phyloP scores from a whole-genome alignment of 2,888 invertebrate species.

The Cryptocheilus praepositus region DNA sequence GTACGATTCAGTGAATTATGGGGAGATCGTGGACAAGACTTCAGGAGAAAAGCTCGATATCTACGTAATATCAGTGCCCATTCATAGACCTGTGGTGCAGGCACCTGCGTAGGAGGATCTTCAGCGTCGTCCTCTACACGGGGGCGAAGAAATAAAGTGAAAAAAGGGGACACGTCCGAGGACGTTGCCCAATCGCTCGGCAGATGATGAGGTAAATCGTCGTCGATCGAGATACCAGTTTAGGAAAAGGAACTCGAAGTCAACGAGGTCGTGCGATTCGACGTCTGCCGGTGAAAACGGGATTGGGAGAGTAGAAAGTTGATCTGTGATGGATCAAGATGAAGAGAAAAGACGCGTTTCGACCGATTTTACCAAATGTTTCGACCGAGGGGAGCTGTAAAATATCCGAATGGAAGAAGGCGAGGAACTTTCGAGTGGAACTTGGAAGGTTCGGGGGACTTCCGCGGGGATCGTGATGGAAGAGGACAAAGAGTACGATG shows the following conservation, averaged over 20 bases:
- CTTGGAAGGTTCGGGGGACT: no score
- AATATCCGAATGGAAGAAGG: no score
- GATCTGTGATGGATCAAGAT: no score
- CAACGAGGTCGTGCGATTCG: not conserved
- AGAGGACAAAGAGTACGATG: no score
- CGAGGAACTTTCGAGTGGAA: no score
- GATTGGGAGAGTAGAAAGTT: no score
- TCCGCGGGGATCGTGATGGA: no score
- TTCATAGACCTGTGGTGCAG: slow-evolving; percentile 66
- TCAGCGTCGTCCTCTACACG: not conserved
- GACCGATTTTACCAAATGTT: no score
- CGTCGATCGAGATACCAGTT: not conserved
- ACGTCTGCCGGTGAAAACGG: no score
- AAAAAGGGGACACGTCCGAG: slow-evolving; percentile 2
- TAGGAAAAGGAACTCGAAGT: not conserved
- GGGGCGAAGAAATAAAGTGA: slow-evolving; percentile 13
- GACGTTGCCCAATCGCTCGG: slow-evolving; percentile 3
- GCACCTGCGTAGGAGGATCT: slow-evolving; percentile 44
- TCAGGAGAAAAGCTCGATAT: slow-evolving; percentile 73
- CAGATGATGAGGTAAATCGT: not conserved
- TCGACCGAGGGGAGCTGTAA: no score
- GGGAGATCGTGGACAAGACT: slow-evolving; percentile 72
- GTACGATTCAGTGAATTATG: slow-evolving; percentile 76
- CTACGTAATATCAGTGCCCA: slow-evolving; percentile 75
- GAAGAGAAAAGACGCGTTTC: no score